phyloP scores from a whole-genome alignment of 2,888 invertebrate genomes.

The Eurytoma adleriae region DNA sequence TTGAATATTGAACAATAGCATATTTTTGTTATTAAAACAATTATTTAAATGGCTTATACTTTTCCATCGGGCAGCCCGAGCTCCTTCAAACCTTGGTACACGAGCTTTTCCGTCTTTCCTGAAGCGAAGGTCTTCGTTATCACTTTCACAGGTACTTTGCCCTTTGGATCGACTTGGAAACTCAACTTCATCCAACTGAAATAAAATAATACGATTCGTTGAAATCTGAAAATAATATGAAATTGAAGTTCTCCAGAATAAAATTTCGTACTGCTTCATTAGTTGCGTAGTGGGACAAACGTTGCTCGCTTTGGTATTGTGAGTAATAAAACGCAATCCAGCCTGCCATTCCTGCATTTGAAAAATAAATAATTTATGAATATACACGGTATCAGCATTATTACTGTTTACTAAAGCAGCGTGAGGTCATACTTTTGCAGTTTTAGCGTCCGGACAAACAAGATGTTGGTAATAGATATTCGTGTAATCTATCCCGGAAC shows the following conservation, averaged over 20 bases:
- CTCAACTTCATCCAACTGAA: conserved; percentile 83
- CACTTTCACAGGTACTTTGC: conserved; percentile 82
- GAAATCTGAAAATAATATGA: background rate
- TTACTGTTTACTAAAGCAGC: background rate
- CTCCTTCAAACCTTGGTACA: conserved; percentile 82
- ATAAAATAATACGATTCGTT: conserved; percentile 42
- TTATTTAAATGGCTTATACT: conserved; percentile 55
- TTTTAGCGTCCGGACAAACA: conserved; percentile 79
- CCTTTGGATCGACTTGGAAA: conserved; percentile 80
- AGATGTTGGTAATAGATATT: conserved; percentile 82
- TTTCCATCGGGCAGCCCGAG: conserved; percentile 79
- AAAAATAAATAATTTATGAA: conserved; percentile 8
- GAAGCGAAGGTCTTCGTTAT: conserved; percentile 84
- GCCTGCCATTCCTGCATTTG: conserved; percentile 91
- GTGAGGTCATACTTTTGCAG: conserved; percentile 77
- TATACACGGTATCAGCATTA: background rate
- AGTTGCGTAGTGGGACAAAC: conserved; percentile 96
- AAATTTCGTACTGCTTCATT: conserved; percentile 93
- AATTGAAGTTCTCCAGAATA: background rate
- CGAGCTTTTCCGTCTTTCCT: conserved; percentile 84
- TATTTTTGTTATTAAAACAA: no score
- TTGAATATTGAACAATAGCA: no score
- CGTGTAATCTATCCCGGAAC: conserved; percentile 83
- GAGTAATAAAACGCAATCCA: conserved; percentile 91
- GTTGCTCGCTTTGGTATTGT: conserved; percentile 97